phyloP scores from a whole-genome alignment of 1,140 invertebrate species.

The Hydropsyche tenuis region DNA sequence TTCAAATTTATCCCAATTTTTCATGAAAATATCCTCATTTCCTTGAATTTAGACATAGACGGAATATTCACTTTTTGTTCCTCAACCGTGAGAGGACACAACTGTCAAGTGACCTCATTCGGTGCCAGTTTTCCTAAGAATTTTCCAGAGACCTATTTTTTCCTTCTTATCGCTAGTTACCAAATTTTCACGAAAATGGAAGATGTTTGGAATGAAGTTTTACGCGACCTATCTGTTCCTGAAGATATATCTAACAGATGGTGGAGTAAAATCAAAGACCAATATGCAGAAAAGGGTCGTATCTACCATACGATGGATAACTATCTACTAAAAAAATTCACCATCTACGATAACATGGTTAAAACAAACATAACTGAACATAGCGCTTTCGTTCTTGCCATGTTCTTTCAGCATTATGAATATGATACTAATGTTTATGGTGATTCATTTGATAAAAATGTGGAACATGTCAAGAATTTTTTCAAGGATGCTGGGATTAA shows the following conservation, averaged over 20 bases:
- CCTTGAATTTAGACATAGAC: too few species aligned
- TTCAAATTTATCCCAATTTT: too few species aligned
- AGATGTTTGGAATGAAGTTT: slow-evolving; percentile 44
- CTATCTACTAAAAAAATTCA: slow-evolving; percentile 40
- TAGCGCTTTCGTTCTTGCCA: slow-evolving; percentile 46
- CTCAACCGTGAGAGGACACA: too few species aligned
- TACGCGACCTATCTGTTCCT: slow-evolving; percentile 39
- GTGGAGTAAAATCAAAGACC: slow-evolving; percentile 42
- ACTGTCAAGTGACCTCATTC: too few species aligned
- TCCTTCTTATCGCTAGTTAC: too few species aligned
- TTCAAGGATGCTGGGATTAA: slow-evolving; percentile 47
- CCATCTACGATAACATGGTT: slow-evolving; percentile 42
- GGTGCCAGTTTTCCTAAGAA: too few species aligned
- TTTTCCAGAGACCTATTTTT: too few species aligned
- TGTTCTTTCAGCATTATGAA: slow-evolving; percentile 49
- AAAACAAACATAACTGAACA: slow-evolving; percentile 44
- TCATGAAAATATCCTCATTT: too few species aligned
- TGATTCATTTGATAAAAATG: slow-evolving; percentile 46
- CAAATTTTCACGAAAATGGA: slow-evolving; percentile 37
- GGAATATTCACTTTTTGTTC: too few species aligned
- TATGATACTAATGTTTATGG: slow-evolving; percentile 47
- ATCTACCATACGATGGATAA: slow-evolving; percentile 48
- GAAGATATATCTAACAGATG: slow-evolving; percentile 43
- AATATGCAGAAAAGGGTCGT: slow-evolving; percentile 42
- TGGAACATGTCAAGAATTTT: slow-evolving; percentile 45